Conservation (phyloP, 2,113 vertebrate species). For the Xiphophorus hellerii region DNA sequence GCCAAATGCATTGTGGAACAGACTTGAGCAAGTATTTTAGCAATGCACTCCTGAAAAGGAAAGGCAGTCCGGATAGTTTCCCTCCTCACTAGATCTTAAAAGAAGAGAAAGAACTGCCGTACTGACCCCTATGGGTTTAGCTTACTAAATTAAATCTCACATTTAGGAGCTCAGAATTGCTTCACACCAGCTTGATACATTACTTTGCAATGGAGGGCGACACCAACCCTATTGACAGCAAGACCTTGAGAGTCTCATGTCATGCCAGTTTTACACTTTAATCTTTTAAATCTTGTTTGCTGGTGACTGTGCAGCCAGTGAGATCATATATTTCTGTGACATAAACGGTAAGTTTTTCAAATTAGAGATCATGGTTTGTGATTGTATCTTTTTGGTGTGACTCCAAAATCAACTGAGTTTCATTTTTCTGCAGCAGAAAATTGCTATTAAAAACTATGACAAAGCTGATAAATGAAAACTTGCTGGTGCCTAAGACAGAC, state of each 20-base stretch:
- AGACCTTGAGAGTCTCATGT: not conserved
- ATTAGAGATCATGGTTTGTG: not conserved
- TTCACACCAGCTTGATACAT: not conserved
- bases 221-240: not conserved
- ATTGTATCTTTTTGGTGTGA: not conserved
- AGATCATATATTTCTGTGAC: not conserved
- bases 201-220: not conserved
- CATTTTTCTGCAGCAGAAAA: not conserved
- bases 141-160: constrained; percentile 6
- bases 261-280: constrained; percentile 10
- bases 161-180: not conserved
- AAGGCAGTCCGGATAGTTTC: constrained; percentile 5
- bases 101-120: not conserved
- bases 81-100: not conserved
- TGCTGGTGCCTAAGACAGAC: too few relatives aligned
- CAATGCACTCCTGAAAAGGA: constrained; percentile 3
- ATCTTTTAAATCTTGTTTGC: constrained; percentile 1
- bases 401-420: too few relatives aligned
- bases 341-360: not conserved
- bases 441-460: not conserved
- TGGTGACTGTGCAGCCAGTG: not conserved
- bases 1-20: not conserved
- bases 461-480: not conserved
- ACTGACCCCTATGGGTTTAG: not conserved
- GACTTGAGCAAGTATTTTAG: constrained; percentile 4